Evolutionary conservation across 2,888 invertebrate genomes (phyloP).

Genomic region (Oligia latruncula): DNA sequence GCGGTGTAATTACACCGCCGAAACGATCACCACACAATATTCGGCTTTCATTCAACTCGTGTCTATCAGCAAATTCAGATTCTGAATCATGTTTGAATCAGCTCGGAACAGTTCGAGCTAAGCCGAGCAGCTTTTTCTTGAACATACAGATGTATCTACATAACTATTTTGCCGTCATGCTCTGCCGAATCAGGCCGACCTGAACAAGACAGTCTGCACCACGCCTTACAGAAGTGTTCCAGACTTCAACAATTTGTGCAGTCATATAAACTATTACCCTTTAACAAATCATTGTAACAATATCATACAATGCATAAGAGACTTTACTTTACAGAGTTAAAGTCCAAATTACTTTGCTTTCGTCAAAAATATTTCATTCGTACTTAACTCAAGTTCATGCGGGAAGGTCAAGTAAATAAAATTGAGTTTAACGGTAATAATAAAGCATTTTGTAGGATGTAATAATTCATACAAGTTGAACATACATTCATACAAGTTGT

Average conservation of each 20-base stretch:
- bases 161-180: background rate
- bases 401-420: constrained; percentile 71
- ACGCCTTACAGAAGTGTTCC: background rate
- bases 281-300: constrained; percentile 23
- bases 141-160: background rate
- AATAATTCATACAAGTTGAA: constrained; percentile 47
- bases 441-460: constrained; percentile 51
- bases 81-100: background rate
- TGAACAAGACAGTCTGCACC: background rate
- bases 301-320: no score
- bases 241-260: constrained; percentile 42
- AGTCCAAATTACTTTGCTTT: constrained; percentile 4
- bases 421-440: constrained; percentile 56
- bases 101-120: background rate
- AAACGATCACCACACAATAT: background rate
- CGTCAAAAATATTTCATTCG: constrained; percentile 27
- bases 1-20: background rate
- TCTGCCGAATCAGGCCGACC: background rate
- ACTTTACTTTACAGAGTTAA: background rate
- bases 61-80: no score
- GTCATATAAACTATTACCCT: constrained; percentile 24
- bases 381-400: constrained; percentile 66
- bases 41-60: background rate
- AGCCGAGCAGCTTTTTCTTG: background rate
- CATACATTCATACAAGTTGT: constrained; percentile 40